Evolutionary conservation across 2,113 vertebrate genomes (phyloP).

Genomic region (Coregonus clupeaformis): DNA sequence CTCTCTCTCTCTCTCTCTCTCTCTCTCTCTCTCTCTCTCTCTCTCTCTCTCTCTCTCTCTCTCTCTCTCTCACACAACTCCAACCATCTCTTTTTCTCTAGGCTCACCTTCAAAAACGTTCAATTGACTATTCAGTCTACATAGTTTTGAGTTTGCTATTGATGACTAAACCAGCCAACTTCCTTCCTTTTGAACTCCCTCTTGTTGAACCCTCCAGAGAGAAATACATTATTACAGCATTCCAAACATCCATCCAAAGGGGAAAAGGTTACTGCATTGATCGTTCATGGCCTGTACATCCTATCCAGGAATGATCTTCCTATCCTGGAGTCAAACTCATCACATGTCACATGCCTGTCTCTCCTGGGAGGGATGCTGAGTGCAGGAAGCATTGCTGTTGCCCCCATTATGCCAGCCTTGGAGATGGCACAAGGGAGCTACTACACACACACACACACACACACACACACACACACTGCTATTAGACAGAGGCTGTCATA

Average conservation of each 20-base stretch:
- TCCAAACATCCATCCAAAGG: background rate
- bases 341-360: background rate
- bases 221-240: background rate
- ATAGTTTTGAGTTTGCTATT: background rate
- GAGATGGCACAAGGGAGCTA: background rate
- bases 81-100: background rate
- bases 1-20: background rate
- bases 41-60: background rate
- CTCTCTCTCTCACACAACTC: background rate
- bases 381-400: conserved; percentile 20
- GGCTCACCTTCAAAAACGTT: background rate
- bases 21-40: background rate
- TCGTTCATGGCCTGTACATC: background rate
- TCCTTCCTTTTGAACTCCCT: background rate
- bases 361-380: conserved; percentile 2
- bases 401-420: conserved; percentile 32
- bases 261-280: background rate
- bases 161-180: background rate
- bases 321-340: background rate
- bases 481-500: conserved; percentile 13
- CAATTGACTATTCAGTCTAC: background rate
- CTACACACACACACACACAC: too few relatives aligned
- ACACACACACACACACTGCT: background rate
- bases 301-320: background rate
- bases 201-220: background rate